Percentiles rank a stretch among this genome's conserved stretches.
phyloP scores from a whole-genome alignment of 2,797 vertebrate genomes.

The Manis crassicaudata region DNA sequence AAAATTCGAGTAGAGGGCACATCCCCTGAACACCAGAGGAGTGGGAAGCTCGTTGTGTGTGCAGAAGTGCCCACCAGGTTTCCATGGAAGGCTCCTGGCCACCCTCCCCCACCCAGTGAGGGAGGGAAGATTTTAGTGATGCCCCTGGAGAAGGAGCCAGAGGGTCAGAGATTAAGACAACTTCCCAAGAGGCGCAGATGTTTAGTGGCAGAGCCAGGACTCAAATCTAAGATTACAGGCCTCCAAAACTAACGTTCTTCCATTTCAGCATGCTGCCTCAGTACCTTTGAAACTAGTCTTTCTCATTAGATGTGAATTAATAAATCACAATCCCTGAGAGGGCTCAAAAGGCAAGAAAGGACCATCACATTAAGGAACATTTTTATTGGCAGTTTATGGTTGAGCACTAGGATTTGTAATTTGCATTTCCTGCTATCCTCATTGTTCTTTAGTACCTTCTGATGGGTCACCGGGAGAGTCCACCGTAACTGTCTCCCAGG shows the following conservation, averaged over 20 bases:
- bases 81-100: neutral
- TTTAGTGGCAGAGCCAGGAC: neutral
- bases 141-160: neutral
- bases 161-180: neutral
- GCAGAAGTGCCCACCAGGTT: fast-evolving
- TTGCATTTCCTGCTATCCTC: neutral
- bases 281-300: neutral
- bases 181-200: neutral
- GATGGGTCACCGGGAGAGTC: neutral
- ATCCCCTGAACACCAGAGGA: neutral
- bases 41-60: fast-evolving
- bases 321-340: neutral
- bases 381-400: neutral
- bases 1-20: neutral
- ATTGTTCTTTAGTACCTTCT: neutral
- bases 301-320: neutral
- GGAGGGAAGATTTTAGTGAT: neutral
- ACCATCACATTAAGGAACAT: neutral
- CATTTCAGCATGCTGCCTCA: neutral
- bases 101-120: neutral
- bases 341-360: neutral
- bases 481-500: neutral
- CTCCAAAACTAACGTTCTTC: neutral
- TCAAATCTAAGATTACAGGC: neutral
- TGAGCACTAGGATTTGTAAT: neutral